Evolutionary conservation across 2,888 invertebrate species (phyloP), one percentile per base, ranked within the genome.

Genomic region (Rhimphoctona megacephalus): DNA sequence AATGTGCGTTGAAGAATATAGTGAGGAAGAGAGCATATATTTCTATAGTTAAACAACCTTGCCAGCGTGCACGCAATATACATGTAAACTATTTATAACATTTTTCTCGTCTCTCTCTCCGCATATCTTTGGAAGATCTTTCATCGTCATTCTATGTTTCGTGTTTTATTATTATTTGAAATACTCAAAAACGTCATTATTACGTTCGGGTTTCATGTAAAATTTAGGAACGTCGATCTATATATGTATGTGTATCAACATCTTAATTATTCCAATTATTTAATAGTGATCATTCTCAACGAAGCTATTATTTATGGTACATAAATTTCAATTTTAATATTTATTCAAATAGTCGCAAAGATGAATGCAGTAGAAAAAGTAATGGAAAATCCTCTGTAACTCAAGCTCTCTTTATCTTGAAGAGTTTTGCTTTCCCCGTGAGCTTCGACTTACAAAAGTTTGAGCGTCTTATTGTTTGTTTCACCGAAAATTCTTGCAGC

Each of bases 41-140:
- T 39, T 90, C 88, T 90, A 90, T 90, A 90, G 90, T 90, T 89
- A 88, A 90, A 89, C 87, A 92, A 90, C 92, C 91, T 92, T 88
- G 89, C 79, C 89, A 88, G 88, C 89, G 89, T 88, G 89, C 81
- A 88, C 88, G 88, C 89, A 90, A 91, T 89, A 90, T 83, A 89
- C 88, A 52, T 76, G 86, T 87, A 90, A 91, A 90, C 91, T 92
- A 92, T 92, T 92, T 92, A 91, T 92, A 92, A 91, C 82, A 85
- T 86, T 30, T 85, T 43, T 17, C 36, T 46, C 11, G 7, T 46
- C 46, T 43, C 7, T 33, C 30, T 64, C 64, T 77, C 30, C 30
- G 66, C 25, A 57, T 66, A 30, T 61, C 9, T 66, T 66, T 57
- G 49, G 33, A 54, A 46, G 33, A 73, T 33, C 39, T 46, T 25